phyloP scores from a whole-genome alignment of 2,113 vertebrate genomes.

The Larimichthys polyactis region DNA sequence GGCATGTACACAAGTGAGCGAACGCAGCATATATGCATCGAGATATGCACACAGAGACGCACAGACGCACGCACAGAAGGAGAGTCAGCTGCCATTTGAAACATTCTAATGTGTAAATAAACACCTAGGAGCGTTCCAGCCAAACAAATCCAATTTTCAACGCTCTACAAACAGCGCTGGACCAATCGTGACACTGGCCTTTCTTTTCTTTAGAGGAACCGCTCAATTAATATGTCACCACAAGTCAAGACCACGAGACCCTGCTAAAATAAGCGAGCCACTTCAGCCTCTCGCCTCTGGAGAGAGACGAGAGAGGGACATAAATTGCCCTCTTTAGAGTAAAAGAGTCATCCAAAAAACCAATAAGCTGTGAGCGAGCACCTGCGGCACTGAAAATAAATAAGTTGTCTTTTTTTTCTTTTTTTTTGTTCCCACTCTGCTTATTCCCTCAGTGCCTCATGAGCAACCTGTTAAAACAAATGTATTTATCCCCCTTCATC shows the following conservation, averaged over 20 bases:
- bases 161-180: constrained; percentile 67
- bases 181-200: constrained; percentile 55
- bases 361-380: constrained; percentile 77
- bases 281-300: constrained; percentile 65
- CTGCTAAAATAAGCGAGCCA: constrained; percentile 75
- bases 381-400: constrained; percentile 82
- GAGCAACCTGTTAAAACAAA: constrained; percentile 75
- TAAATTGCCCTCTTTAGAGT: constrained; percentile 76
- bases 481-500: constrained; percentile 72
- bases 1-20: constrained; percentile 38
- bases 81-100: constrained; percentile 54
- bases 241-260: constrained; percentile 75
- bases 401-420: constrained; percentile 55
- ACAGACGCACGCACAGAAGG: constrained; percentile 21
- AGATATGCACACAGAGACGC: constrained; percentile 20
- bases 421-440: constrained; percentile 49
- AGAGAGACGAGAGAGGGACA: constrained; percentile 65
- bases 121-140: constrained; percentile 53
- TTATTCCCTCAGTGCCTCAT: constrained; percentile 53
- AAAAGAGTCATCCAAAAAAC: constrained; percentile 79
- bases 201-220: constrained; percentile 71
- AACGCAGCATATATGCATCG: constrained; percentile 43
- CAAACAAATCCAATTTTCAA: constrained; percentile 78
- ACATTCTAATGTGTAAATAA: constrained; percentile 72
- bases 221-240: constrained; percentile 82